phyloP scores from a whole-genome alignment of 2,888 invertebrate species.

The Elaeidobius kamerunicus region DNA sequence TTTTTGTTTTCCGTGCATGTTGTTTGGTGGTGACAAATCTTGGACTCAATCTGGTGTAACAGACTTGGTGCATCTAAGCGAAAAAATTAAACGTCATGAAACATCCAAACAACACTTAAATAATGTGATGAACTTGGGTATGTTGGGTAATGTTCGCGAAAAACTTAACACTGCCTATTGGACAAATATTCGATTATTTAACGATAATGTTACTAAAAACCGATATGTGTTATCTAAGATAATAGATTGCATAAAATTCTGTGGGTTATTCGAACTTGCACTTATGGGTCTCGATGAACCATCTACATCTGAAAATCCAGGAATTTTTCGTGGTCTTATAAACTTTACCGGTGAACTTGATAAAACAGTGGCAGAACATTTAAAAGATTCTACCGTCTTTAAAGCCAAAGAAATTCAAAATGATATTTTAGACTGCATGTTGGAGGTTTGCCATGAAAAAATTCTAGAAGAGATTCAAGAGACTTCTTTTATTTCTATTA shows the following conservation, averaged over 20 bases:
- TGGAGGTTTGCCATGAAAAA: constrained; percentile 15
- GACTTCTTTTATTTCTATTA: constrained; percentile 30
- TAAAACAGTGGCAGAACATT: constrained; percentile 7
- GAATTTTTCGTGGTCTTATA: constrained; percentile 24
- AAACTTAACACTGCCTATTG: constrained; percentile 23
- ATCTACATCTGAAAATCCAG: constrained; percentile 15
- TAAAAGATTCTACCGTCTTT: constrained; percentile 12
- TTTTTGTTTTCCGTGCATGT: background rate
- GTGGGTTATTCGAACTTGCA: constrained; percentile 41
- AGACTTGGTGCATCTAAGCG: constrained; percentile 14
- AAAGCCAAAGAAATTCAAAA: constrained; percentile 20
- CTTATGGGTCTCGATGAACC: constrained; percentile 34
- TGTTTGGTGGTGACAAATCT: constrained; percentile 1
- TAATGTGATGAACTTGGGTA: constrained; percentile 7
- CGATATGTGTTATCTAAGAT: background rate
- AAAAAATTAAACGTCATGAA: constrained; percentile 26
- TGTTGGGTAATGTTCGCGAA: constrained; percentile 26
- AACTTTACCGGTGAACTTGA: constrained; percentile 28
- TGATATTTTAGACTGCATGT: constrained; percentile 12
- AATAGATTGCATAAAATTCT: constrained; percentile 40
- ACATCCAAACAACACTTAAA: constrained; percentile 19
- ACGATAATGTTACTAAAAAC: background rate
- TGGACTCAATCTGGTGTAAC: constrained; percentile 14
- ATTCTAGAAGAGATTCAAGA: constrained; percentile 34
- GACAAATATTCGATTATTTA: constrained; percentile 10